Percentiles rank a stretch among this genome's conserved stretches.
These are phyloP conservation scores for Lamprologus tigripictilis DNA, from an alignment of 2,113 vertebrate genomes.

Conservation along the genomic window DNA sequence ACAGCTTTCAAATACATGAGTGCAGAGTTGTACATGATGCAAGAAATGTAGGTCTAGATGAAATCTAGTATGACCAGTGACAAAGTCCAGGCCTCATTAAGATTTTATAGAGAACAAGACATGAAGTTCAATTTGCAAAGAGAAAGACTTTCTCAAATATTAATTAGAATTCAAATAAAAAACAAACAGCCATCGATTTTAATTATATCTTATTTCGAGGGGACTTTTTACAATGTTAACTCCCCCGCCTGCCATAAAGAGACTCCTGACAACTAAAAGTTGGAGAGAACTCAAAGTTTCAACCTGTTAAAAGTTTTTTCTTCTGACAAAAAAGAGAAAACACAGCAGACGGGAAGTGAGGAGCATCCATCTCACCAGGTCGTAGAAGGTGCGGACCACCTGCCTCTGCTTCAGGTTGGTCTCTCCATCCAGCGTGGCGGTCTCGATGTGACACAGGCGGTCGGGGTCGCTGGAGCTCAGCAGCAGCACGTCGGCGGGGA, in stretches of 20 bases:
- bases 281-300: neutral
- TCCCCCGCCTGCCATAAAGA: neutral
- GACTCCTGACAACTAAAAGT: neutral
- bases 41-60: neutral
- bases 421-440: slow-evolving; percentile 95
- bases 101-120: neutral
- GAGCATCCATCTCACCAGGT: slow-evolving; percentile 77
- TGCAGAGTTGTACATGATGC: neutral
- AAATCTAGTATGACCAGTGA: neutral
- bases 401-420: slow-evolving; percentile 95
- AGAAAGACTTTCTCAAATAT: neutral
- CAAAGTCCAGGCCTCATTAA: neutral
- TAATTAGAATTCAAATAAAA: neutral
- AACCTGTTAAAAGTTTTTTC: neutral
- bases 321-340: neutral
- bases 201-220: neutral
- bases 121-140: neutral
- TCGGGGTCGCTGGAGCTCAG: slow-evolving; percentile 93
- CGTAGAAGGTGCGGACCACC: slow-evolving; percentile 87
- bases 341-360: neutral
- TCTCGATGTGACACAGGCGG: slow-evolving; percentile 94
- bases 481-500: slow-evolving; percentile 90
- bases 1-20: neutral
- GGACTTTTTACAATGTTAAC: neutral
- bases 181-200: neutral